Evolutionary conservation across 2,888 invertebrate species (phyloP).

Genomic region (Drosophila paracracens): DNA sequence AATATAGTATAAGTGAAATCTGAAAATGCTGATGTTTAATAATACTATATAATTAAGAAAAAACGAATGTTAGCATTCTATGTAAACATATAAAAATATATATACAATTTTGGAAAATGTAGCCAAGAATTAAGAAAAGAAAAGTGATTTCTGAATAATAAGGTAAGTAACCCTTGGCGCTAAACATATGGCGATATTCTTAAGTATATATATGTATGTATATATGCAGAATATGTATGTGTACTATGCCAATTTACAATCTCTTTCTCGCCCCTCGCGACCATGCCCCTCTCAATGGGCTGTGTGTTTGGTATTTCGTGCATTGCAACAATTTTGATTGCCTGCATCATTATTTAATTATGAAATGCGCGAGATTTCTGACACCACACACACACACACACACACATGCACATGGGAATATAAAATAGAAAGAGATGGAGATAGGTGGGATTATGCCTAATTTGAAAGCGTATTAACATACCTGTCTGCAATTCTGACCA

Average conservation of each 20-base stretch:
- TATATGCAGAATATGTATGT: neutral
- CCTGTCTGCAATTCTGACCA: slow-evolving; percentile 36
- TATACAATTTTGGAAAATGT: neutral
- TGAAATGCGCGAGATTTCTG: slow-evolving; percentile 5
- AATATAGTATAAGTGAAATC: neutral
- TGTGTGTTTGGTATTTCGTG: neutral
- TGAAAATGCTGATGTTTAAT: neutral
- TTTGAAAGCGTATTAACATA: slow-evolving; percentile 36
- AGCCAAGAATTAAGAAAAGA: neutral
- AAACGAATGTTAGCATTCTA: neutral
- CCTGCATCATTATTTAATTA: slow-evolving; percentile 1
- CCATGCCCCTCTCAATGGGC: neutral
- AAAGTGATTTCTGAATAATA: neutral
- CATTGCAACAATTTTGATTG: slow-evolving; percentile 12
- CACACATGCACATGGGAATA: neutral
- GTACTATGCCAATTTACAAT: neutral
- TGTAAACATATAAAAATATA: neutral
- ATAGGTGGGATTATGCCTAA: slow-evolving; percentile 10
- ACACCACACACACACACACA: neutral
- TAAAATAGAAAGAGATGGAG: neutral
- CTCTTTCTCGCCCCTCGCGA: neutral
- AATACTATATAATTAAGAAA: neutral
- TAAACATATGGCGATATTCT: neutral
- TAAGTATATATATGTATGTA: neutral
- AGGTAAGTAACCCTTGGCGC: neutral